Base-by-base conservation (phyloP, 2,113 vertebrate species). In the Rafetus swinhoei region DNA sequence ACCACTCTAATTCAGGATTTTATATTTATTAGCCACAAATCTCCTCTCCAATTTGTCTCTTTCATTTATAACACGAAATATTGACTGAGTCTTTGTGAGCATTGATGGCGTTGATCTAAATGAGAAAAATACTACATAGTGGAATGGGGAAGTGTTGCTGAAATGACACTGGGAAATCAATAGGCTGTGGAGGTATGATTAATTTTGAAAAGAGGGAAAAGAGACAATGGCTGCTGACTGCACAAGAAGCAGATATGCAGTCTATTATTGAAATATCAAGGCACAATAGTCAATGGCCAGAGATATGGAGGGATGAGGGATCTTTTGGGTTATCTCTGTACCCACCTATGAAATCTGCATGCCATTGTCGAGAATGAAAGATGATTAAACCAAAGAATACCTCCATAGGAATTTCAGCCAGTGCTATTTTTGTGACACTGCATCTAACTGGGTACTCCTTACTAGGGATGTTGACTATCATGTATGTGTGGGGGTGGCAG, bases 91-190 rank as follows among this genome's bases (percentile, higher is more conserved):
- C 9, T 81, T 1, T 85, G 76, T 32, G 57, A 56, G 32, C 7
- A 1, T 72, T 59, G 45, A 12, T 27, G 83, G 11, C 27, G 55
- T 29, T 90, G 54, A 15, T 84, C 7, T 16, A 57, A 80, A 9
- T 35, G 53, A 52, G n/a, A 21, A 0, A 50, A 76, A 15, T 13
- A 6, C 3, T 24, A 83, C 2, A 24, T 0, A 0, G 0, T 0
- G 65, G 74, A 45, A 27, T 24, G 54, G 14, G 9, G 79, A 82
- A 25, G 52, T 53, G 6, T 19, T 53, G 79, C 54, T n/a, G 27
- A n/a, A 1, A 19, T 1, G 22, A 2, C 19, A 29, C 2, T 35
- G 25, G 45, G 15, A 35, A 7, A 35, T 84, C 50, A 21, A 0
- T 11, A 25, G 12, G 7, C 59, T 55, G 35, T 1, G 18, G 22